Conservation (phyloP, 2,888 invertebrate species). For the Junonia oenone region DNA sequence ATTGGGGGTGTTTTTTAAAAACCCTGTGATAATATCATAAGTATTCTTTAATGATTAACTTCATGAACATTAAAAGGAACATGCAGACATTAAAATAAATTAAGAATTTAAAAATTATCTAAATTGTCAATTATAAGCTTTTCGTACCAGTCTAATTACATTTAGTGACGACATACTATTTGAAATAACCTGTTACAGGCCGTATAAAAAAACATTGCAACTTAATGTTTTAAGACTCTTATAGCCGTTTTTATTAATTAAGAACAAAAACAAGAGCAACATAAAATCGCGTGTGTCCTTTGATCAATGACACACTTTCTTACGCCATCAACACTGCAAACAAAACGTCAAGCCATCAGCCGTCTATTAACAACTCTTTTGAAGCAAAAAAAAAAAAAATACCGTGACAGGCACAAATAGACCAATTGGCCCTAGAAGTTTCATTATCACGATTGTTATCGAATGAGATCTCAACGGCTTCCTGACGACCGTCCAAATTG, state of each 20-base stretch:
- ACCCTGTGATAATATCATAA: too few species aligned
- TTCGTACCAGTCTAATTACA: too few species aligned
- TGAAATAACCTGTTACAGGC: not conserved
- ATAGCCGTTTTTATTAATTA: too few species aligned
- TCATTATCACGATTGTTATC: constrained; percentile 39
- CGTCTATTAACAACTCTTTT: constrained; percentile 15
- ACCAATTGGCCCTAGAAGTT: constrained; percentile 30
- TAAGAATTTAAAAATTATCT: too few species aligned
- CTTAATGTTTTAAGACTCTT: too few species aligned
- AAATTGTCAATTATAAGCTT: too few species aligned
- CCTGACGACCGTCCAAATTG: constrained; percentile 43
- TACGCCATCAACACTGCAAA: not conserved
- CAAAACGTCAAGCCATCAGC: constrained; percentile 1
- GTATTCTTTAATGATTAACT: too few species aligned
- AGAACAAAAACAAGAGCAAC: too few species aligned
- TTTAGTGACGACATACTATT: too few species aligned
- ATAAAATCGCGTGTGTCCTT: too few species aligned
- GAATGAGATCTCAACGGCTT: constrained; percentile 58
- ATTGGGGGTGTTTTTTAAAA: too few species aligned
- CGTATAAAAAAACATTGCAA: not conserved
- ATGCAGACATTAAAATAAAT: not conserved
- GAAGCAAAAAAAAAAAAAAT: constrained; percentile 30
- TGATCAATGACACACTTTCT: not conserved
- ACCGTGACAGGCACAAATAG: constrained; percentile 48
- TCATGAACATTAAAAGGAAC: too few species aligned